Base-by-base conservation (phyloP, 1,140 invertebrate genomes). In the Proctacanthus coquilletti region DNA sequence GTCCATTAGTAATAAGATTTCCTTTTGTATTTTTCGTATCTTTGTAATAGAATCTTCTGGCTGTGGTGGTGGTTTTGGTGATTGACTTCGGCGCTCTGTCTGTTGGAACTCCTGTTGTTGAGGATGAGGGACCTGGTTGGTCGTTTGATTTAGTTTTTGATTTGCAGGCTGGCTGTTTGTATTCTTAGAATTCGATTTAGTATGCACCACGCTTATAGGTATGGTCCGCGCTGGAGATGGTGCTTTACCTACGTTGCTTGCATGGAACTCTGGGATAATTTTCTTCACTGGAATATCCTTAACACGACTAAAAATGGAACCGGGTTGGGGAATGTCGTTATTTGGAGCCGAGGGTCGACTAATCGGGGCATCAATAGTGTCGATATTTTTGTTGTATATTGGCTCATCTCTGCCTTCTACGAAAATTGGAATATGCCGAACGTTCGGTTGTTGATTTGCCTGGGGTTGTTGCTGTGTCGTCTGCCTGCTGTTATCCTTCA, bases 401-500 rank as follows among this genome's bases (percentile, higher is more conserved):
- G 76, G 75, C 44, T 74, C 69, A 51, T 81, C 77, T 19, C 80
- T 56, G 10, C 80, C 79, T 56, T 86, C 82, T 0, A 85, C 77
- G 44, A 80, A 78, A 31, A 86, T 86, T 2, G 82, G 82, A 50
- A 87, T 87, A 50, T 82, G 76, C 46, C 80, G 66, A n/a, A 84
- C 77, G 17, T 34, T 40, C 29, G 21, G 25, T 20, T 38, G 35
- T 8, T 9, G 15, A 8, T 15, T 8, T 8, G 6, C 8, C 15
- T 33, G 31, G n/a, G n/a, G n/a, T n/a, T n/a, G n/a, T 27, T 27
- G 23, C 23, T 27, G 23, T 27, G 23, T 8, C 13, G 8, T 13
- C 8, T 27, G 8, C 13, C 23, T 8, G 23, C 13, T 27, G 13
- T 27, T 13, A 27, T 13, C 8, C 8, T 27, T 27, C 23, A 9